These are phyloP conservation scores for Bergia sp. DNA, from an alignment of 92 coral and sea anemone species.

Conservation along the genomic window DNA sequence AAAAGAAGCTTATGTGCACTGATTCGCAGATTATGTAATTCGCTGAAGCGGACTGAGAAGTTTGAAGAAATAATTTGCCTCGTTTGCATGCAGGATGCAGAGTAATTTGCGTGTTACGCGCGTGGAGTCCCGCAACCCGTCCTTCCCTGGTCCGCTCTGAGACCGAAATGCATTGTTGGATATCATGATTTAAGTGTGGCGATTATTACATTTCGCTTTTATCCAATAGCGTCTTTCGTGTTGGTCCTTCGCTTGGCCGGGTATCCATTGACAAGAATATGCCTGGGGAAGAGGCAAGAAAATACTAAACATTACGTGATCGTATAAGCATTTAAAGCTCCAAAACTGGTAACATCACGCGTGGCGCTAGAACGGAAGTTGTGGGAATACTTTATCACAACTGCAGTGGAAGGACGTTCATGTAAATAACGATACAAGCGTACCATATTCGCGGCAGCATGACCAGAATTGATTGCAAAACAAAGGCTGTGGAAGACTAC, in stretches of 20 bases:
- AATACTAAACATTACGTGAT: conserved; percentile 25
- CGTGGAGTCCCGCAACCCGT: background rate
- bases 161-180: no score
- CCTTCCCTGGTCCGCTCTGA: background rate
- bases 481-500: conserved; percentile 9
- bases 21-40: no score
- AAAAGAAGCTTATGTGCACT: no score
- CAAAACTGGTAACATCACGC: background rate
- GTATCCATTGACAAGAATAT: background rate
- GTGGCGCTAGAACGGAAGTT: conserved; percentile 14
- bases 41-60: background rate
- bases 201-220: no score
- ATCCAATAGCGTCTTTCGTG: background rate
- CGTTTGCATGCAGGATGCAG: background rate
- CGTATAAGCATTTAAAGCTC: background rate
- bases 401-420: background rate
- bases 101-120: background rate
- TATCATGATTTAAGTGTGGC: background rate
- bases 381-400: background rate
- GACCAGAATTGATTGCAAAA: conserved; percentile 28
- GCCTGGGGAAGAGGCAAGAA: background rate
- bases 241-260: background rate
- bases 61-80: background rate
- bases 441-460: background rate
- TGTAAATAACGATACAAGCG: background rate